Evolutionary conservation across 2,113 vertebrate species (phyloP), one percentile per base, ranked within the genome.

Genomic region (Hydrochoerus hydrochaeris): DNA sequence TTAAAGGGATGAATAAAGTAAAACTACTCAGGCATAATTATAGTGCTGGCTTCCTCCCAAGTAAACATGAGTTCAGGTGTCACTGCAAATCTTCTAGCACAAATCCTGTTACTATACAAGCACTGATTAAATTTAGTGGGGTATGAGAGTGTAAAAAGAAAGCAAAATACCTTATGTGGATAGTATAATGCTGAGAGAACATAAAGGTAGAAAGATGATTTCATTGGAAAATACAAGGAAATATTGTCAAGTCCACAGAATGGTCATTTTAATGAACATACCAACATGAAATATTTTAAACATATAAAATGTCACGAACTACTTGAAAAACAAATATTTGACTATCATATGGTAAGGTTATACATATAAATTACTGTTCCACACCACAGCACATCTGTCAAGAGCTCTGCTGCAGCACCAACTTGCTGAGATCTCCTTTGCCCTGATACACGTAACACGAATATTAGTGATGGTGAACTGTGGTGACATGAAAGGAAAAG

Each of bases 241-340:
- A 98, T 85, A 98, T 97, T 91, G 96, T 75, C 88, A 96, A 97
- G 77, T 92, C 95, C 97, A 98, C 85, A 97, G 93, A 95, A 95
- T 85, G 96, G 98, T 97, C 96, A 97, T 97, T 98, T 98, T 98
- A 98, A 98, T 98, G 13, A 98, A 95, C 49, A 44, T 91, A 87
- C 83, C 86, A 95, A 97, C 1, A 95, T 0, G 57, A 92, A 94
- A 86, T 63, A 49, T 96, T 97, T 98, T 96, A 97, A 85, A 90
- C 69, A 97, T 96, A 98, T 89, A 98, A 96, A 95, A 90, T 97
- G 49, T 71, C 84, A 82, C 52, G 44, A 90, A 96, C 95, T 94
- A 93, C 57, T 35, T 96, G 88, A 98, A 93, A 83, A 98, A 77
- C 77, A 71, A 52, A 28, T 9, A 80, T 63, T 92, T 95, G 88